Evolutionary conservation across 1,140 invertebrate genomes (phyloP).

Genomic region (Halotydeus destructor): DNA sequence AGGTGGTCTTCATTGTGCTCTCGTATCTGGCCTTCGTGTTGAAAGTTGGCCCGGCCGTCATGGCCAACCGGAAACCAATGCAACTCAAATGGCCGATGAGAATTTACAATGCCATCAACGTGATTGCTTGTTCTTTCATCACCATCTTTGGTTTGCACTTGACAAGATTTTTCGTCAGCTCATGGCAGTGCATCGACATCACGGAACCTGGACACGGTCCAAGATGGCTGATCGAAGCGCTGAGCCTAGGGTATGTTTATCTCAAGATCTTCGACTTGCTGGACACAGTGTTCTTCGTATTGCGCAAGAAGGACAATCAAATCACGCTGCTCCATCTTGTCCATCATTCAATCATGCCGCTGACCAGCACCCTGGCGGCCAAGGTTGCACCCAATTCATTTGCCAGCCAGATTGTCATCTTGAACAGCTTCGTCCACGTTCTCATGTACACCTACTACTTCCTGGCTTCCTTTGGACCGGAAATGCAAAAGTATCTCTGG

Average conservation of each 20-base stretch:
- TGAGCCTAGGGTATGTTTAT: slow-evolving; percentile 5
- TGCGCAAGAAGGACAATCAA: slow-evolving; percentile 64
- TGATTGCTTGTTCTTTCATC: slow-evolving; percentile 12
- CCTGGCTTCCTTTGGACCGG: slow-evolving; percentile 57
- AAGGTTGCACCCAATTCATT: slow-evolving; percentile 49
- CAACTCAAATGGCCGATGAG: slow-evolving; percentile 50
- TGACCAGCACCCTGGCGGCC: slow-evolving; percentile 20
- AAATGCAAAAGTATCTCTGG: slow-evolving; percentile 60
- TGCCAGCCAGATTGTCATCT: slow-evolving; percentile 30
- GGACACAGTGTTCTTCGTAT: slow-evolving; percentile 44
- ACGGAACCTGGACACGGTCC: not conserved
- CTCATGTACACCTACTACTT: slow-evolving; percentile 72
- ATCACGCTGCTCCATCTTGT: slow-evolving; percentile 70
- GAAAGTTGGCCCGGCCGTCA: slow-evolving; percentile 51
- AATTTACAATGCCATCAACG: slow-evolving; percentile 40
- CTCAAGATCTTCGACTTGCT: slow-evolving; percentile 16
- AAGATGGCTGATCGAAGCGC: slow-evolving; percentile 10
- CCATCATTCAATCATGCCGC: slow-evolving; percentile 41
- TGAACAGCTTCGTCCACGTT: slow-evolving; percentile 32
- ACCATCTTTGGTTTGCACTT: slow-evolving; percentile 11
- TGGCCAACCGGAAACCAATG: slow-evolving; percentile 62
- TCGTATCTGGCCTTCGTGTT: slow-evolving; percentile 56
- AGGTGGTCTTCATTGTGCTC: slow-evolving; percentile 4
- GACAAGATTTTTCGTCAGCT: not conserved
- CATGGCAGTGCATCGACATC: not conserved